Conservation (phyloP, 2,113 vertebrate genomes). For the Oryzias curvinotus region DNA sequence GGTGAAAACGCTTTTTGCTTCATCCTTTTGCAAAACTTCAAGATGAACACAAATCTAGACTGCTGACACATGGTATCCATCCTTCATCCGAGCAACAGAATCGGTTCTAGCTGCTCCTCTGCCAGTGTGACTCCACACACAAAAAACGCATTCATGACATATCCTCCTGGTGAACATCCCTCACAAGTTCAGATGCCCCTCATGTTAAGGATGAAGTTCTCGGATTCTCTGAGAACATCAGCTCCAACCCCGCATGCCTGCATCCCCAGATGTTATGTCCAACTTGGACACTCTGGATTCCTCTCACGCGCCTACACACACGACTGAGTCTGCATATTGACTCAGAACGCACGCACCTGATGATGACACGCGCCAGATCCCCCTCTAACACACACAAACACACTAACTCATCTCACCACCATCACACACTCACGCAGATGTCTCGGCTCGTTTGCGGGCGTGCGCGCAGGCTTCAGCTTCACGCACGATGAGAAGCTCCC, state of each 20-base stretch:
- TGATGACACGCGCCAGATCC: background rate
- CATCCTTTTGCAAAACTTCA: constrained; percentile 18
- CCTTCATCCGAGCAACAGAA: constrained; percentile 24
- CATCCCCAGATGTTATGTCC: constrained; percentile 27
- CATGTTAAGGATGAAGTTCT: background rate
- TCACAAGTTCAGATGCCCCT: constrained; percentile 14
- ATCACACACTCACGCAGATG: constrained; percentile 5
- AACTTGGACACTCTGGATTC: constrained; percentile 44
- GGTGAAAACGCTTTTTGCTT: constrained; percentile 53
- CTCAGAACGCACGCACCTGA: constrained; percentile 15
- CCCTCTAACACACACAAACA: constrained; percentile 20
- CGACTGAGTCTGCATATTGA: constrained; percentile 12
- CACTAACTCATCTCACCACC: constrained; percentile 1
- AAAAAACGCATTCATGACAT: constrained; percentile 37
- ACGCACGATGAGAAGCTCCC: constrained; percentile 13
- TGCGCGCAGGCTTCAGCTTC: constrained; percentile 4
- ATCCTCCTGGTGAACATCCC: constrained; percentile 30
- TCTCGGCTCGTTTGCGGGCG: background rate
- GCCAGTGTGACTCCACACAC: constrained; percentile 30
- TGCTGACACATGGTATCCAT: constrained; percentile 44
- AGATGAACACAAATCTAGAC: constrained; percentile 28
- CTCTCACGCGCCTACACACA: constrained; percentile 14
- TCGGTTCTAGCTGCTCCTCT: constrained; percentile 25
- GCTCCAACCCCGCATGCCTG: constrained; percentile 20
- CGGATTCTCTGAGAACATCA: constrained; percentile 5